A percentile compares a stretch with the other conserved stretches of the same genome.
These are phyloP conservation scores for Catharus ustulatus DNA, from an alignment of 2,797 vertebrate genomes.

Conservation along the genomic window DNA sequence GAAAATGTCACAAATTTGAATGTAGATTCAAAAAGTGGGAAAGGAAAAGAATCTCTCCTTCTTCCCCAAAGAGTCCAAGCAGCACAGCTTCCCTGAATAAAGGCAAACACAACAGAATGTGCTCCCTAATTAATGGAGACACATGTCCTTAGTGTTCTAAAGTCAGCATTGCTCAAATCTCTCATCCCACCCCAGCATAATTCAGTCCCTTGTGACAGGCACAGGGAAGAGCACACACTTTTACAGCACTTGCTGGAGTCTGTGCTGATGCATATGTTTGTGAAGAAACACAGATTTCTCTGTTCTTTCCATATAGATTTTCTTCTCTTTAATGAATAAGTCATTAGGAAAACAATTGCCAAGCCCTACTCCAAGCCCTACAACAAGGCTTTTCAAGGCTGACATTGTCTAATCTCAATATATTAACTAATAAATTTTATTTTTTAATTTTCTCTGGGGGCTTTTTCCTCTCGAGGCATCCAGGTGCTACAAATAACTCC, in stretches of 20 bases:
- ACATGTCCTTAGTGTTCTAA: neutral
- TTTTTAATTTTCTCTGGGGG: neutral
- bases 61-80: neutral
- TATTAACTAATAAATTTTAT: neutral
- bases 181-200: neutral
- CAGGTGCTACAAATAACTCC: neutral
- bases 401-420: neutral
- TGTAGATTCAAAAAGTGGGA: neutral
- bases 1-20: neutral
- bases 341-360: neutral
- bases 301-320: conserved; percentile 12
- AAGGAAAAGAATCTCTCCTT: neutral
- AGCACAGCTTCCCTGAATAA: neutral
- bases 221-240: neutral
- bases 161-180: neutral
- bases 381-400: neutral
- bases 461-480: neutral
- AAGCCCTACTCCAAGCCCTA: neutral
- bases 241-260: neutral
- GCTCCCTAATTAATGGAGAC: neutral
- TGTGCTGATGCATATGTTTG: conserved; percentile 18
- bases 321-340: conserved; percentile 22
- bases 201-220: neutral
- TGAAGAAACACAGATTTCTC: neutral
- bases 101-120: neutral